These are phyloP conservation scores for Mythimna pallens DNA, from an alignment of 2,888 invertebrate genomes.

Conservation along the genomic window DNA sequence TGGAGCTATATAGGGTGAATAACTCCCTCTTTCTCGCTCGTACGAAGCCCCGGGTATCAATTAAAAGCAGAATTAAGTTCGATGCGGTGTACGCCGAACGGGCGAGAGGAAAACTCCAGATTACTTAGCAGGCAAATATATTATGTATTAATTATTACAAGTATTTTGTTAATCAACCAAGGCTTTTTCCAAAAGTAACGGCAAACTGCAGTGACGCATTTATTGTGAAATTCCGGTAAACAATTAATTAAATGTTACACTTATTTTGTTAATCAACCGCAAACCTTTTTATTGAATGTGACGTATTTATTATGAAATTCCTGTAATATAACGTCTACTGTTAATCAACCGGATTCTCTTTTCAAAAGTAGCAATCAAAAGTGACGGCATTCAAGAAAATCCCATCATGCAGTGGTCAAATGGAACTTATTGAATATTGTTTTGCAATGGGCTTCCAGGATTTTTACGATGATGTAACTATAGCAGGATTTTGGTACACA, in stretches of 20 bases:
- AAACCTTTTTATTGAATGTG: neutral
- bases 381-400: neutral
- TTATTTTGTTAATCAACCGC: neutral
- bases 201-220: neutral
- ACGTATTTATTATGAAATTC: conserved; percentile 15
- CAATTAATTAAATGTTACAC: neutral
- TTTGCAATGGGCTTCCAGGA: neutral
- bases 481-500: neutral
- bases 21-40: too few species aligned
- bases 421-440: neutral
- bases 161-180: neutral
- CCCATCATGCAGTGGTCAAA: neutral
- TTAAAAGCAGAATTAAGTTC: neutral
- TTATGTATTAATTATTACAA: neutral
- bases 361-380: neutral
- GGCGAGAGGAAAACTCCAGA: neutral
- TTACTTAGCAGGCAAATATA: neutral
- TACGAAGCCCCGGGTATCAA: neutral
- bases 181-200: neutral
- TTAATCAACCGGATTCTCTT: neutral
- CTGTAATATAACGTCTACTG: neutral
- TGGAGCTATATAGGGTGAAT: too few species aligned
- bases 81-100: neutral
- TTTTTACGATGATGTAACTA: neutral
- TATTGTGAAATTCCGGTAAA: neutral